Evolutionary conservation across 2,888 invertebrate genomes (phyloP).

Genomic region (Caradrina kadenii): DNA sequence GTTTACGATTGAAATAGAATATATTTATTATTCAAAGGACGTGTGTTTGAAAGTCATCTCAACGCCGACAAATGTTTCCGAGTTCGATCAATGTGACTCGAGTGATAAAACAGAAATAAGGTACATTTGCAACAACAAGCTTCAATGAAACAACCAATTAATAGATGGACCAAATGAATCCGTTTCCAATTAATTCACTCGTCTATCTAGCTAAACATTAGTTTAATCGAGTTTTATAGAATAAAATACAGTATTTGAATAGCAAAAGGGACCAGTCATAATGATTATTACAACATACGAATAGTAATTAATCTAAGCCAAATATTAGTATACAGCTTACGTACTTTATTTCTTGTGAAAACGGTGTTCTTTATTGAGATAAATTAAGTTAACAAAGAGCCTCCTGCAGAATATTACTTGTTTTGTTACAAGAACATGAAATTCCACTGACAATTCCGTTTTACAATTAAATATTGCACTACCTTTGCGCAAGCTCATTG

Average conservation of each 20-base stretch:
- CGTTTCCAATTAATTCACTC: conserved; percentile 23
- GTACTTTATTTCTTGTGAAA: conserved; percentile 24
- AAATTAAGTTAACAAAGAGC: conserved; percentile 3
- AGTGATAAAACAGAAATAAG: conserved; percentile 20
- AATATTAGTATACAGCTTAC: conserved; percentile 36
- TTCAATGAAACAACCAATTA: conserved; percentile 30
- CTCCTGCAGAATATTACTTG: background rate
- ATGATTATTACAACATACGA: conserved; percentile 5
- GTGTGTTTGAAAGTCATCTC: conserved; percentile 19
- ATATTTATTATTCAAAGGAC: conserved; percentile 33
- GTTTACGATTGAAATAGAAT: conserved; percentile 18
- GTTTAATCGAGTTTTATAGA: conserved; percentile 4
- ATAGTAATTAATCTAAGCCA: conserved; percentile 28
- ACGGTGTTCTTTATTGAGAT: conserved; percentile 22
- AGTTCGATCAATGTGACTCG: conserved; percentile 16
- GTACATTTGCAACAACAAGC: conserved; percentile 14
- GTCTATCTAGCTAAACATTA: conserved; percentile 16
- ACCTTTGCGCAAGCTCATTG: conserved; percentile 76
- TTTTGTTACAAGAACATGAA: conserved; percentile 14
- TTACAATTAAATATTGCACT: conserved; percentile 57
- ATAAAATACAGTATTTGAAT: conserved; percentile 14
- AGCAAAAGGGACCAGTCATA: conserved; percentile 23
- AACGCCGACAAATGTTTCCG: conserved; percentile 29
- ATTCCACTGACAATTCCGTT: conserved; percentile 58
- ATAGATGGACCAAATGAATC: conserved; percentile 7